Evolutionary conservation across 2,797 vertebrate genomes (phyloP).

Genomic region (Lithobates sylvaticus): DNA sequence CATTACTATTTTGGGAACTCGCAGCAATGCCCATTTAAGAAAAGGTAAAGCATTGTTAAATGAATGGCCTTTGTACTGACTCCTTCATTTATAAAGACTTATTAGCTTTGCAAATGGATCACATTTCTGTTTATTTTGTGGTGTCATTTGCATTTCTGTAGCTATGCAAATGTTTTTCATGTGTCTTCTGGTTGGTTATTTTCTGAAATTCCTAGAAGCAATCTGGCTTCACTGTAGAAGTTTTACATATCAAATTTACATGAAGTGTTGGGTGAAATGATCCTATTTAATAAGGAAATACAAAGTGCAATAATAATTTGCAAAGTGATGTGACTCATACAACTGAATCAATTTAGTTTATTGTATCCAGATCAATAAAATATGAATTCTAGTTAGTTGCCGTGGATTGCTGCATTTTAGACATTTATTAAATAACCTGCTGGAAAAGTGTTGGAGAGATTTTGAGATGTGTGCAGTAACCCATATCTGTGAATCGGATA

Average conservation of each 20-base stretch:
- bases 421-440: too few species aligned
- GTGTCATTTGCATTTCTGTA: not conserved
- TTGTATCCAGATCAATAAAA: not conserved
- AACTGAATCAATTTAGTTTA: not conserved
- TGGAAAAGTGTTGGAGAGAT: not conserved
- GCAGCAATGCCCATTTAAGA: slow-evolving; percentile 86
- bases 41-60: slow-evolving; percentile 76
- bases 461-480: too few species aligned
- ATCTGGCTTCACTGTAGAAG: not conserved
- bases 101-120: too few species aligned
- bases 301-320: too few species aligned
- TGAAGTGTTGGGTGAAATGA: not conserved
- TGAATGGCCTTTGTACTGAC: not conserved
- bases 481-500: too few species aligned
- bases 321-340: not conserved
- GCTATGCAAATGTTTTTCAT: not conserved
- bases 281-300: not conserved
- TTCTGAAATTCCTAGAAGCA: not conserved
- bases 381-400: too few species aligned
- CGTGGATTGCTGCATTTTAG: too few species aligned
- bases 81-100: too few species aligned
- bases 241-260: not conserved
- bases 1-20: slow-evolving; percentile 90
- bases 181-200: not conserved
- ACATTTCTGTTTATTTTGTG: too few species aligned